Base-by-base conservation (phyloP, 2,888 invertebrate species). In the Notocelia uddmanniana region DNA sequence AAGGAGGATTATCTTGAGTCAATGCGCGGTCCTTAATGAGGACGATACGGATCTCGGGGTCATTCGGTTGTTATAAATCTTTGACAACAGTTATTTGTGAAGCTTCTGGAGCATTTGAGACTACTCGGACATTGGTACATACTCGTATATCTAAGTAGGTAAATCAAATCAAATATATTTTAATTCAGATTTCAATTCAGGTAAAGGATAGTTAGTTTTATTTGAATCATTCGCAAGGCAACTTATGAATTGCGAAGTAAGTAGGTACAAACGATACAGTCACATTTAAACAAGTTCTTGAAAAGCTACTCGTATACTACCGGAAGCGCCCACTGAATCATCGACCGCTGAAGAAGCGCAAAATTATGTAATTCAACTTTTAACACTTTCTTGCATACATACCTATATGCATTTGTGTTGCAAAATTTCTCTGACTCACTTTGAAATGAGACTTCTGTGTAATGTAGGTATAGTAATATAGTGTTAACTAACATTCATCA, bases 1-100 rank as follows among this genome's bases (percentile, higher is more conserved):
- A 86, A 88, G 85, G 86, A 86, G 82, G 84, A 79, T 68, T 78
- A 78, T 80, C 76, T 75, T 67, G 74, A 64, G 60, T 72, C 63
- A 63, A 37, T 60, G 58, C 58, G 52, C 37, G 58, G 18, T 31
- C 58, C 60, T 62, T 72, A 72, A 72, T 72, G 68, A 72, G 68
- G 67, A 62, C 48, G 72, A 68, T 68, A 50, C 37, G 31, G 67
- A 62, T 72, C 71, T 72, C 48, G 31, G 60, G 71, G 71, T 71
- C 66, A 71, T 59, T 54, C 37, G 34, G 31, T 54, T 71, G 21
- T 63, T 63, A 54, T 69, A 60, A 66, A 58, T 54, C 54, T 55
- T 55, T 15, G 23, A 26, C 52, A 54, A 26, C 48, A 37, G 37
- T 64, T 50, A 37, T 37, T 54, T 23, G n/a, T 26, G 10, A 60